Percentiles rank a stretch among this genome's conserved stretches.
phyloP scores from a whole-genome alignment of 2,888 invertebrate genomes.

The Ceratothoa steindachneri region DNA sequence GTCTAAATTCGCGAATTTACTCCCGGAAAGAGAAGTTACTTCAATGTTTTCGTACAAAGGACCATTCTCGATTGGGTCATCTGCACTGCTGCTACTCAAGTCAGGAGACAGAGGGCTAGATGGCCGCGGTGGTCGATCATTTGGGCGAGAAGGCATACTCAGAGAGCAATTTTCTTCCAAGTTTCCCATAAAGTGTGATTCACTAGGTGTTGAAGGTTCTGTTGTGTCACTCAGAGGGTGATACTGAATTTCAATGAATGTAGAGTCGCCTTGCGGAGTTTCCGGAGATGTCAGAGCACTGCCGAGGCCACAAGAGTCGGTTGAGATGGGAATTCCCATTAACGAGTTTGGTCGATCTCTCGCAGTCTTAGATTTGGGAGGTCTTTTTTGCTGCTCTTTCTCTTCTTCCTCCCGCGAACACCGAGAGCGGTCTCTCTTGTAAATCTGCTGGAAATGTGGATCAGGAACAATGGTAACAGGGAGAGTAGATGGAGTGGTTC shows the following conservation, averaged over 20 bases:
- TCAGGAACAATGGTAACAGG: constrained; percentile 25
- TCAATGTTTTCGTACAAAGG: constrained; percentile 42
- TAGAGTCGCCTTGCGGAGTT: constrained; percentile 45
- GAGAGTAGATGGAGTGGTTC: constrained; percentile 15
- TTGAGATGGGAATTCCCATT: constrained; percentile 28
- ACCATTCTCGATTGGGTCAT: constrained; percentile 41
- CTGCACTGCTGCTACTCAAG: constrained; percentile 38
- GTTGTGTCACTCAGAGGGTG: constrained; percentile 46
- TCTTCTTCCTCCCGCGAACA: neutral
- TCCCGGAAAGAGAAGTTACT: neutral
- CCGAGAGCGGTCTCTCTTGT: neutral
- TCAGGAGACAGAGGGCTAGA: constrained; percentile 40
- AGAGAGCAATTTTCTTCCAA: constrained; percentile 22
- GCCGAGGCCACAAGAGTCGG: constrained; percentile 24
- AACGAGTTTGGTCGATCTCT: constrained; percentile 29
- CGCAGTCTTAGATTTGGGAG: neutral
- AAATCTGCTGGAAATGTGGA: neutral
- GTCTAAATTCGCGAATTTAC: neutral
- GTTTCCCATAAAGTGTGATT: constrained; percentile 42
- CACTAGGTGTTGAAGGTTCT: constrained; percentile 45
- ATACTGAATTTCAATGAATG: constrained; percentile 45
- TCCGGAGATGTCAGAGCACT: constrained; percentile 39
- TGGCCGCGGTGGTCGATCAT: constrained; percentile 33
- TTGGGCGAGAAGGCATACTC: constrained; percentile 17
- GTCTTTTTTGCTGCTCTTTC: no score